Conservation (phyloP, 2,113 vertebrate species). For the Casuarius casuarius region DNA sequence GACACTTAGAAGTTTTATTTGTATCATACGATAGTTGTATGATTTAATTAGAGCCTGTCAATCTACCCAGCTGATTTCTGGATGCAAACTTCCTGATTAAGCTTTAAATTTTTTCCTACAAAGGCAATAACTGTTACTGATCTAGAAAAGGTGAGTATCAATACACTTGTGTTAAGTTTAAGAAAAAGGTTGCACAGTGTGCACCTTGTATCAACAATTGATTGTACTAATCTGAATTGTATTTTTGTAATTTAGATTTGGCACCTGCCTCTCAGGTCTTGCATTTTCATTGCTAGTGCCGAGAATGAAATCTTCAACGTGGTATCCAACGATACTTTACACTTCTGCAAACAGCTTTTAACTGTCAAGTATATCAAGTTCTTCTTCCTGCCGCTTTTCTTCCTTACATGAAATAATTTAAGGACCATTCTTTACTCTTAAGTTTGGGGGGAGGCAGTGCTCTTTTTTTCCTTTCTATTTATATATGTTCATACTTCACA, state of each 20-base stretch:
- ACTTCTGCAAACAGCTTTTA: conserved; percentile 40
- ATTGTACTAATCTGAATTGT: conserved; percentile 47
- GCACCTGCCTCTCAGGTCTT: conserved; percentile 53
- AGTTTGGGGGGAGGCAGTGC: not conserved
- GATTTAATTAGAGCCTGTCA: not conserved
- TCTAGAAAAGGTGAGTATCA: conserved; percentile 54
- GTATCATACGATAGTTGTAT: conserved; percentile 12
- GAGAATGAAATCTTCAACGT: conserved; percentile 25
- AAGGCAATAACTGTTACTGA: conserved; percentile 53
- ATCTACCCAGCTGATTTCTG: conserved; percentile 25
- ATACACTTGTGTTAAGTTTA: not conserved
- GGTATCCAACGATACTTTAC: conserved; percentile 25
- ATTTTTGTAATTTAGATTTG: conserved; percentile 41
- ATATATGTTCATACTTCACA: conserved; percentile 5
- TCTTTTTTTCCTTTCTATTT: not conserved
- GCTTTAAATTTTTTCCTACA: conserved; percentile 14
- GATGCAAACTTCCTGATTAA: conserved; percentile 13
- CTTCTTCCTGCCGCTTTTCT: conserved; percentile 26
- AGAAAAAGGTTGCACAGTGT: not conserved
- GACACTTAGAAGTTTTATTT: not conserved
- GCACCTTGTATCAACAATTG: not conserved
- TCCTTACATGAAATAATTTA: conserved; percentile 25
- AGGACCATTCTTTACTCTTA: conserved; percentile 9
- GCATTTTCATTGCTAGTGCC: conserved; percentile 52
- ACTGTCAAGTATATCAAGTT: conserved; percentile 18